Evolutionary conservation across 2,113 vertebrate species (phyloP).

Genomic region (Blennius ocellaris): DNA sequence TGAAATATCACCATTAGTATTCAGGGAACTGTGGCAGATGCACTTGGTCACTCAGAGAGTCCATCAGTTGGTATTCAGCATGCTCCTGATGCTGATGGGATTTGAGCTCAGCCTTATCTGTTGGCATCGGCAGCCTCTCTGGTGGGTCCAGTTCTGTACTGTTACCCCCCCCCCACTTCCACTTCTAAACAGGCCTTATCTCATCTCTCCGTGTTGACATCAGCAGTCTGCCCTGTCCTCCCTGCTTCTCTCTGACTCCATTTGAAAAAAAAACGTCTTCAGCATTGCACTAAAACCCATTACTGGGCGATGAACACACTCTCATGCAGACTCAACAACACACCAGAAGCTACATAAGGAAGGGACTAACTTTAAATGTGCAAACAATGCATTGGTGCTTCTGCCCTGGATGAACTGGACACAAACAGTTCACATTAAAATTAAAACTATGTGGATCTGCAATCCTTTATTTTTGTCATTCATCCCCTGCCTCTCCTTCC

Average conservation of each 20-base stretch:
- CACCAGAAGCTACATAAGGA: neutral
- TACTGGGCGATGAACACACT: slow-evolving; percentile 49
- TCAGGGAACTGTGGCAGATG: slow-evolving; percentile 31
- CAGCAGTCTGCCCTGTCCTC: slow-evolving; percentile 68
- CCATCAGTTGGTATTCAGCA: slow-evolving; percentile 49
- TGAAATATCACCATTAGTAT: slow-evolving; percentile 43
- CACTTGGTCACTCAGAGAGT: slow-evolving; percentile 42
- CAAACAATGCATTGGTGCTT: too few relatives aligned
- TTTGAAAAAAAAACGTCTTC: slow-evolving; percentile 61
- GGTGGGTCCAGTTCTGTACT: slow-evolving; percentile 47
- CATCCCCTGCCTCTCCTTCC: neutral
- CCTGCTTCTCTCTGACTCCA: slow-evolving; percentile 49
- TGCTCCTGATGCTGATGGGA: slow-evolving; percentile 66
- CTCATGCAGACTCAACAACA: slow-evolving; percentile 27
- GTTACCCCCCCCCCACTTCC: slow-evolving; percentile 22
- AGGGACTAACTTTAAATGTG: neutral
- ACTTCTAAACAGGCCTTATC: slow-evolving; percentile 62
- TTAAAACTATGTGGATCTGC: too few relatives aligned
- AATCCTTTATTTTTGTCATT: neutral
- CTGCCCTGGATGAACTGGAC: too few relatives aligned
- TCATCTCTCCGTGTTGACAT: slow-evolving; percentile 75
- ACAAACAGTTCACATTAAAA: too few relatives aligned
- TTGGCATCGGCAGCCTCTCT: slow-evolving; percentile 70
- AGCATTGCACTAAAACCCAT: slow-evolving; percentile 55
- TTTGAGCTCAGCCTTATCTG: slow-evolving; percentile 67